Base-by-base conservation (phyloP, 2,797 vertebrate genomes). In the Sus cebifrons region DNA sequence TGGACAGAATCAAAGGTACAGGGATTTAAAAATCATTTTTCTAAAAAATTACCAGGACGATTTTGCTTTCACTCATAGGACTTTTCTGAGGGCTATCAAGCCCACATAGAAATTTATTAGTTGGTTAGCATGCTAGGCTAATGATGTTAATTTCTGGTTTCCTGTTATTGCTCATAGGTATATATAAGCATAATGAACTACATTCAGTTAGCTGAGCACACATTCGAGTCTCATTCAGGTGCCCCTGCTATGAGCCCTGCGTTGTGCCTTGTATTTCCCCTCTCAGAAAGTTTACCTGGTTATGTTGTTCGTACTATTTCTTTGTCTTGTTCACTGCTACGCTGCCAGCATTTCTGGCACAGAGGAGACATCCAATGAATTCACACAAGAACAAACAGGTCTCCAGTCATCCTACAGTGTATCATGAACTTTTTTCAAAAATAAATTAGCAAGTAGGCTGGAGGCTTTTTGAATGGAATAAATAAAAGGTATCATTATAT, bases 401-500 rank as follows among this genome's bases (percentile, higher is more conserved):
- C 15, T 92, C 40, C 32, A 70, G 11, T 56, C 21, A 82, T 64
- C 21, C 56, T 70, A n/a, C 18, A 56, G 4, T 62, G 2, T 92
- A 36, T 77, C 54, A 62, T 70, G 52, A 87, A 84, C 17, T 70
- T 93, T 52, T 86, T 86, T 68, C 23, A 71, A 86, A 95, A 86
- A 79, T 25, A 91, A 89, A 85, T 93, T 71, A 82, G 32, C 65
- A 49, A 11, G 10, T 29, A 77, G 15, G 4, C 40, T 14, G 23
- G 54, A 70, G 44, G 16, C 10, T 83, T 89, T 83, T 79, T 23
- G 93, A 93, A 83, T 25, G 32, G n/a, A 95, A 79, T 32, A 70
- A 94, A 60, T 70, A 64, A 87, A 89, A 52, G 4, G 1, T 65
- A 17, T 13, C 6, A 84, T 84, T 75, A 96, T 3, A 75, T 27